Evolutionary conservation across 92 coral and sea anemone genomes (phyloP), one percentile per base, ranked within the genome.

Genomic region (Actinernus sp.): DNA sequence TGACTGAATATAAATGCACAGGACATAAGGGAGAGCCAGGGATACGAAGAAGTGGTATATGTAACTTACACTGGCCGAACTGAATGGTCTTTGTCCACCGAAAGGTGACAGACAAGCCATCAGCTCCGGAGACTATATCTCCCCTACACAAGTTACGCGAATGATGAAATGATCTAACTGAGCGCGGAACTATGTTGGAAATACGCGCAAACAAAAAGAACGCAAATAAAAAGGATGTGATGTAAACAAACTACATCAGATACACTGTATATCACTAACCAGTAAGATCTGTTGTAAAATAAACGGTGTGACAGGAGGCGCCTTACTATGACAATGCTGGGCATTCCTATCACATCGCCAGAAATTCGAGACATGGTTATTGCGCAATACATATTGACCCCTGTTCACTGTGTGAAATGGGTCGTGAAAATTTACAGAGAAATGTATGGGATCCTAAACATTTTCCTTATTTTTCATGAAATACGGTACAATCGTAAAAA

Each of bases 1-100:
- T 49, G 22, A 2, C 31, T 10, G 7, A 25, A 65, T 26, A 65
- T 1, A 33, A 44, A 6, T 21, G 9, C 16, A 68, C 63, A 28
- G 76, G 76, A 22, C 64, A 54, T 8, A 68, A 36, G 9, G 77
- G 77, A 3, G 55, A 40, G 13, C 44, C 56, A 0, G 57, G 23
- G 36, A 56, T 57, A 7, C 41, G 26, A 40, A 70, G 51, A 13
- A 70, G 23, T 5, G 78, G 78, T 44, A 31, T 43, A 11, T 22
- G 26, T 7, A 40, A 53, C 16, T 7, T 10, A 0, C 78, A 47
- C 40, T 56, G 34, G 4, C 78, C 67, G 24, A 18, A 56, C 41
- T 70, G 78, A 20, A 70, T 70, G 11, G 78, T 70, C 17, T 70
- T 70, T 2, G 78, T 28, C 47, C 56, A 70, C 67, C n/a, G 9